Base-by-base conservation (phyloP, 2,113 vertebrate genomes). In the rat (Rattus norvegicus) region DNA sequence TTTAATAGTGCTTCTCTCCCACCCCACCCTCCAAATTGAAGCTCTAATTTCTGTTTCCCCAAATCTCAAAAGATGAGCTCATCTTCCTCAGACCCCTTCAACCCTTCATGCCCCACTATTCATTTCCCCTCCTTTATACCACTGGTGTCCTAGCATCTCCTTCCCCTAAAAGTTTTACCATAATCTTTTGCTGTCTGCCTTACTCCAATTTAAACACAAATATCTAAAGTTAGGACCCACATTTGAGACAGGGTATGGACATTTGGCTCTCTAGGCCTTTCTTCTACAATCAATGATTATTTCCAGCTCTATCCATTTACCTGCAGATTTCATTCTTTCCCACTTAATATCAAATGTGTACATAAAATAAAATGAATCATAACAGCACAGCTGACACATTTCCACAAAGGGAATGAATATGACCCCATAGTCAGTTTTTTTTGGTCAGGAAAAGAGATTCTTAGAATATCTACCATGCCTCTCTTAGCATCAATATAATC, bases 391-490 rank as follows among this genome's bases (percentile, higher is more conserved):
- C 2, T 65, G 24, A 39, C 14, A 88, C 75, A 63, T 63, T 84
- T 67, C 88, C 49, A 69, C 49, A 39, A 93, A 63, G 17, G 52
- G 10, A 88, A 5, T 7, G 0, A 88, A 5, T 7, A 0, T 3
- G 70, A 1, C 5, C 8, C 43, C 52, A 3, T 72, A 93, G 24
- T n/a, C 7, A 73, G 49, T 2, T 79, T 5, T n/a, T 65, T 72
- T 43, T n/a, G n/a, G 70, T 75, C 69, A 76, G 79, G 47, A 88
- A 96, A 73, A 93, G 5, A 14, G 30, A 54, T 30, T 70, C 59
- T 90, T n/a, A 77, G 70, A 56, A 56, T 24, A 12, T 49, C 33
- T 12, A 20, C 4, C 33, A 69, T 65, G 54, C 3, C 24, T 16
- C 13, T 72, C 13, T 39, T 5, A 36, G 33, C 24, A 7, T 6